Base-by-base conservation (phyloP, 2,797 vertebrate genomes). In the Etheostoma perlongum region DNA sequence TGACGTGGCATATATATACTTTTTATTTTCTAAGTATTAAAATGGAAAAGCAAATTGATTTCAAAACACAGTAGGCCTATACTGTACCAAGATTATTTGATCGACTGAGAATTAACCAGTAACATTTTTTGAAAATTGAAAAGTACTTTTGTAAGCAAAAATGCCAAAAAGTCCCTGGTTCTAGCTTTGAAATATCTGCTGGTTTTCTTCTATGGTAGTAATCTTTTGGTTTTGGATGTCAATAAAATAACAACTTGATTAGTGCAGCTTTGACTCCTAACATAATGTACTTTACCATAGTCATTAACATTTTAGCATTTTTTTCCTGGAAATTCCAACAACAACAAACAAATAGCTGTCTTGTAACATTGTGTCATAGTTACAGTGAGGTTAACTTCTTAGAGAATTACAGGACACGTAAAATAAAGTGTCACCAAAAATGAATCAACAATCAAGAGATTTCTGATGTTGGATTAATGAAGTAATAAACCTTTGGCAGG, bases 401-500 rank as follows among this genome's bases (percentile, higher is more conserved):
- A 8, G n/a, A 57, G 21, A 40, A 21, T 14, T 8, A 69, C 0
- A 2, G 33, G 47, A 58, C 67, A 52, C 0, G 12, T 18, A 36
- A 70, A 67, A 73, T 27, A 18, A 74, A 74, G 44, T 27, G 0
- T 52, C 15, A 54, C 27, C 19, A 54, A 25, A 67, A 21, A 58
- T 30, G 0, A 40, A 53, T 33, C 6, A 11, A 27, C 0, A 2
- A 19, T 21, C 2, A 40, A 4, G 5, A 30, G 11, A 71, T 40
- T 44, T 57, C 4, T 57, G 15, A 21, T 54, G 64, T 12, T 66
- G 62, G 42, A 72, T 58, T n/a, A 27, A 62, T 0, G 30, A 0
- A 55, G 42, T 52, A 44, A 67, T 16, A 0, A 51, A 6, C 18
- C 25, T 61, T 33, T 8, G 25, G 59, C 11, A 25, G 21, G 12